phyloP scores from a whole-genome alignment of 2,888 invertebrate species.

The Oeneis ivallda region DNA sequence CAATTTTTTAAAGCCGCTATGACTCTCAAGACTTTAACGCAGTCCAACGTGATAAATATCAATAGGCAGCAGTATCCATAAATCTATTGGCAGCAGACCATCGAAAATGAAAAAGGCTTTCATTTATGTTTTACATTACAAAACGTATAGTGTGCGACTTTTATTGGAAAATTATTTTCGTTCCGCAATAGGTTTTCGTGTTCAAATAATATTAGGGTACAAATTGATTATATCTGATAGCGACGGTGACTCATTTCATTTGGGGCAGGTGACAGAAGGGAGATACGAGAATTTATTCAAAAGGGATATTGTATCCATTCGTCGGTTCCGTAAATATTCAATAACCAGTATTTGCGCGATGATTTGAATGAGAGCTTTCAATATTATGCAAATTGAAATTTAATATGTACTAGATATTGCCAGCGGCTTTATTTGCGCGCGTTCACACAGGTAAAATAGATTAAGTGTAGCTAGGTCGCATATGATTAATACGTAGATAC shows the following conservation, averaged over 20 bases:
- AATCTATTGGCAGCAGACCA: neutral
- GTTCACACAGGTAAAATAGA: slow-evolving; percentile 1
- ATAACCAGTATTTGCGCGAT: slow-evolving; percentile 15
- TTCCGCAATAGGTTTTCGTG: slow-evolving; percentile 36
- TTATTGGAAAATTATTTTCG: slow-evolving; percentile 15
- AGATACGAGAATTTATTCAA: slow-evolving; percentile 39
- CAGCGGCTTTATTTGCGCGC: neutral
- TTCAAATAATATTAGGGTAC: slow-evolving; percentile 43
- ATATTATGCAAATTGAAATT: slow-evolving; percentile 23
- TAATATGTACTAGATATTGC: slow-evolving; percentile 4
- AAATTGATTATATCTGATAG: slow-evolving; percentile 48
- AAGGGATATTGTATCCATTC: slow-evolving; percentile 22
- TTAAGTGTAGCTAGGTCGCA: neutral
- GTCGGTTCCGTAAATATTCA: slow-evolving; percentile 20
- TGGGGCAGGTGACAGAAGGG: slow-evolving; percentile 48
- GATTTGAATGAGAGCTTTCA: slow-evolving; percentile 20
- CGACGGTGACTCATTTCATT: slow-evolving; percentile 51
- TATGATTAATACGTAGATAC: neutral
- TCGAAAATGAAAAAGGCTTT: neutral
- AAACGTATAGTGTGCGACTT: neutral
- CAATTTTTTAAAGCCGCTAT: too few relatives aligned
- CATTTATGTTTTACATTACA: neutral
- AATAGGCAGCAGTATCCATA: neutral
- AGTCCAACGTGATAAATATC: neutral
- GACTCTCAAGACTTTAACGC: too few relatives aligned